These are phyloP conservation scores for Falco columbarius DNA, from an alignment of 2,797 vertebrate species.

Conservation along the genomic window DNA sequence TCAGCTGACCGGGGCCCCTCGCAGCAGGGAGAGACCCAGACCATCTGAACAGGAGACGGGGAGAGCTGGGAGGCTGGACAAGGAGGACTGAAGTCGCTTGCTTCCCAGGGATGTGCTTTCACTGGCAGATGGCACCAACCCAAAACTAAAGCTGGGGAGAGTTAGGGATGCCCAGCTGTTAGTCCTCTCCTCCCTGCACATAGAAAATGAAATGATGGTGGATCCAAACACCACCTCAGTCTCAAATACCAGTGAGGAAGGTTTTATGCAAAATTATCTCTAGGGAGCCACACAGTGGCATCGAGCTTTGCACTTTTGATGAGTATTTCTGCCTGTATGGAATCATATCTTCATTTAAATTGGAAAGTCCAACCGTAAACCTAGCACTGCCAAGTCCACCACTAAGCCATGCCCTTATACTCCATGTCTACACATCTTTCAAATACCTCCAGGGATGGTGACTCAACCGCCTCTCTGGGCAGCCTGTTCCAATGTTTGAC, in stretches of 20 bases:
- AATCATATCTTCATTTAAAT: background rate
- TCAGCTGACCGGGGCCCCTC: background rate
- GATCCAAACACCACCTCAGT: background rate
- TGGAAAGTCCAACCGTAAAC: background rate
- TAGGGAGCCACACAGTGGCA: background rate
- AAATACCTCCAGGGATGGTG: background rate
- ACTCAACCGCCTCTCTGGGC: background rate
- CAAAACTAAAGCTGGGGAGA: background rate
- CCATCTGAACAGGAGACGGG: background rate
- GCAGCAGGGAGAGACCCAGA: background rate
- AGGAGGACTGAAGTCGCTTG: background rate
- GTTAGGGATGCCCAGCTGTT: background rate
- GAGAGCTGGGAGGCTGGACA: background rate
- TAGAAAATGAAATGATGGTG: background rate
- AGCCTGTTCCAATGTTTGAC: background rate
- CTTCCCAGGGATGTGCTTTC: background rate
- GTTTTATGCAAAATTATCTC: background rate
- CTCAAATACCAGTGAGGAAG: background rate
- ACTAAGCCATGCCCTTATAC: too few species aligned
- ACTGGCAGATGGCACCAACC: background rate
- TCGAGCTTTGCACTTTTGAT: background rate
- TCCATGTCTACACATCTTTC: background rate
- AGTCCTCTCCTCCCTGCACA: background rate
- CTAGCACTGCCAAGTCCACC: background rate
- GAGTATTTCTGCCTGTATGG: background rate